Evolutionary conservation across 2,797 vertebrate genomes (phyloP), one percentile per base, ranked within the genome.

Genomic region (Gambusia yucatana): DNA sequence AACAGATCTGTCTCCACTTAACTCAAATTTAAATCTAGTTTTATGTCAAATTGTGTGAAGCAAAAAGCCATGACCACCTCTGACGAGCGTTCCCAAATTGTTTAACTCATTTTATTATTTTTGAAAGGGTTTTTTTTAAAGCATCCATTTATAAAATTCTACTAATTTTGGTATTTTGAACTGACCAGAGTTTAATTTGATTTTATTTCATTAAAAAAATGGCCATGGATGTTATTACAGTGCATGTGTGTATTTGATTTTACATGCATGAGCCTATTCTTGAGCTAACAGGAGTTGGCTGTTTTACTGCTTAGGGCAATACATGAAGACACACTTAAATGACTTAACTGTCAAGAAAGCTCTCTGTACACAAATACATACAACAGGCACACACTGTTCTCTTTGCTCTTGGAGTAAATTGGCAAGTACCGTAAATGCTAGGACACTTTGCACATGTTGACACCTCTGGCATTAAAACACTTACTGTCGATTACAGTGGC

Each of bases 381-480:
- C 20, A 61, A 77, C 65, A 75, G 5, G 8, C 80, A 83, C 33
- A 16, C 77, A 82, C 41, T 61, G 84, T 55, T 82, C 79, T 83
- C 81, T 78, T 67, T 72, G 78, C 75, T 76, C 81, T 82, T 17
- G 30, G 76, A 90, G 88, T 89, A 85, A 89, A 86, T 87, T 88
- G 87, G 75, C 75, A 83, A 84, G 81, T 87, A 33, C 33, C 33
- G 33, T 33, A 88, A 92, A 90, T 89, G 81, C 69, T 20, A 33
- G 80, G 84, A 91, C 83, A 83, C 79, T 85, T 74, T 82, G 87
- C 83, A 82, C 79, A 71, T 87, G 85, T 90, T 88, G 87, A 91
- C 83, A 92, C 85, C 81, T 83, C 82, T 88, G 88, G 84, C 84
- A 87, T 89, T 83, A 69, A 82, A 87, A 88, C 87, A 92, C 87